Percentiles rank a stretch among this genome's conserved stretches.
phyloP scores from a whole-genome alignment of 2,888 invertebrate genomes.

The Drosophila pseudotalamancana region DNA sequence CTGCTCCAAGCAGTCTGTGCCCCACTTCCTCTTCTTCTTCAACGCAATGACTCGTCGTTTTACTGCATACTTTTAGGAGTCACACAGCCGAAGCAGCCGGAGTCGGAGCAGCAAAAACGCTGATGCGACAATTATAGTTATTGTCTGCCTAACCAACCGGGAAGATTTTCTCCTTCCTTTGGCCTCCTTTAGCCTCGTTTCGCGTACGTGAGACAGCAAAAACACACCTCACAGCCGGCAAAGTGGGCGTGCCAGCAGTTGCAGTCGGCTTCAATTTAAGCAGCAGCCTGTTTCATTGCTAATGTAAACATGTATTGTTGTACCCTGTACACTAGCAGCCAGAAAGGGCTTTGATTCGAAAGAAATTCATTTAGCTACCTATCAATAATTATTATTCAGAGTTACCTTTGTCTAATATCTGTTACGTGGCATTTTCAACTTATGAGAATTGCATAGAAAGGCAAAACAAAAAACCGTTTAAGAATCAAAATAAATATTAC shows the following conservation, averaged over 20 bases:
- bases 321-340: background rate
- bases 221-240: conserved; percentile 33
- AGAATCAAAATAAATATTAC: no score
- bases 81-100: background rate
- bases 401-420: no score
- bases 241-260: conserved; percentile 29
- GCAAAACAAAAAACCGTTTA: no score
- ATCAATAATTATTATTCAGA: no score
- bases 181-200: background rate
- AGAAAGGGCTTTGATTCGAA: background rate
- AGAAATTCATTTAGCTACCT: background rate
- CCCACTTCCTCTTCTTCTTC: background rate
- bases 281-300: conserved; percentile 62
- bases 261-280: conserved; percentile 54
- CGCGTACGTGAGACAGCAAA: conserved; percentile 54
- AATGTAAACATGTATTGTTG: conserved; percentile 63
- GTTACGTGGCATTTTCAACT: no score
- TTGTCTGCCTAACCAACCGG: conserved; percentile 67
- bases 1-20: conserved; percentile 8
- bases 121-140: conserved; percentile 78
- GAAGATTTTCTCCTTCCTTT: conserved; percentile 20
- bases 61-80: conserved; percentile 59
- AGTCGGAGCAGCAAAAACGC: conserved; percentile 56
- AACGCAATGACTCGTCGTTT: conserved; percentile 54
- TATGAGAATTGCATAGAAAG: conserved; percentile 1